phyloP scores from a whole-genome alignment of 2,888 invertebrate genomes.

The Melieria picta region DNA sequence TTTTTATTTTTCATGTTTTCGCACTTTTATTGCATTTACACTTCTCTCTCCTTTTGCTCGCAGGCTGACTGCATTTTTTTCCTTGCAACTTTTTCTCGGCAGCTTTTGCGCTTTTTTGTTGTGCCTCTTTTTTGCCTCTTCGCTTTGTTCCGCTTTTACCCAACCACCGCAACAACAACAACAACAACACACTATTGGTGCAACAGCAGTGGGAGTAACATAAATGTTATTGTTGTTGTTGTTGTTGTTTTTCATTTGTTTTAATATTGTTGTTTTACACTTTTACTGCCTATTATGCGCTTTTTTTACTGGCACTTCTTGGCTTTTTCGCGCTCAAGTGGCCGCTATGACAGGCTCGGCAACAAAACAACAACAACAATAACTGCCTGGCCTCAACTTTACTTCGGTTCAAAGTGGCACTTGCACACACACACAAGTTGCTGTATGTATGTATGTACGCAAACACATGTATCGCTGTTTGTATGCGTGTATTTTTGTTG shows the following conservation, averaged over 20 bases:
- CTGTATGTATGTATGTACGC: not conserved
- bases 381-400: not conserved
- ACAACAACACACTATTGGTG: not conserved
- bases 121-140: too few relatives aligned
- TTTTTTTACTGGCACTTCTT: not conserved
- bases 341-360: not conserved
- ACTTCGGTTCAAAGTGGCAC: not conserved
- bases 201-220: too few relatives aligned
- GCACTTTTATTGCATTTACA: too few relatives aligned
- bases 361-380: not conserved
- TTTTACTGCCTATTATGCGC: not conserved
- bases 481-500: constrained; percentile 24
- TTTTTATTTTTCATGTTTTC: too few relatives aligned
- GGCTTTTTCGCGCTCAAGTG: not conserved
- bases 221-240: constrained; percentile 4
- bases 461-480: not conserved
- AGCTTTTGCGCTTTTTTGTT: too few relatives aligned
- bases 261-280: constrained; percentile 14
- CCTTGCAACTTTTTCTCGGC: too few relatives aligned
- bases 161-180: too few relatives aligned
- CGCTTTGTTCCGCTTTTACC: too few relatives aligned
- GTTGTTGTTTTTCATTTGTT: constrained; percentile 22
- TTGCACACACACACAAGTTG: not conserved
- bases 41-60: too few relatives aligned
- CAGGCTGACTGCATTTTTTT: too few relatives aligned